Base-by-base conservation (phyloP, 2,113 vertebrate genomes). In the Platysternon megacephalum region DNA sequence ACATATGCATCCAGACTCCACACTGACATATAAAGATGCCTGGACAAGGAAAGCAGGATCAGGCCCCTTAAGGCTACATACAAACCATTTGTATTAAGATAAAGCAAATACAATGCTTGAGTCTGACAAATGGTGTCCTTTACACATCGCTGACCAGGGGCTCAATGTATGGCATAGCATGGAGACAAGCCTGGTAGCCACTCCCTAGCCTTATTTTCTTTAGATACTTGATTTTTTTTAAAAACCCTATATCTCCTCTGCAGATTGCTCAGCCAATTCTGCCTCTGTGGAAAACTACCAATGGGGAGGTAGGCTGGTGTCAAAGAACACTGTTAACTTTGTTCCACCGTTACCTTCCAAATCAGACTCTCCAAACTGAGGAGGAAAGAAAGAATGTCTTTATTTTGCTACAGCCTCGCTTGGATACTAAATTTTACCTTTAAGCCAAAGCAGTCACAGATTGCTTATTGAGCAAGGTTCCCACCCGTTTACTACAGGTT, bases 261-360 rank as follows among this genome's bases (percentile, higher is more conserved):
- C 96, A 95, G 95, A 93, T 85, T 65, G 85, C 93, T 53, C 44
- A 48, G 7, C 87, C 84, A 42, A 58, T 95, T 90, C 92, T 95
- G 94, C 95, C 76, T 87, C 88, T 82, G 96, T 98, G 98, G 98
- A 98, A 98, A 99, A 98, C 95, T 98, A 98, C 97, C 68, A 91
- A 79, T 97, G 90, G 95, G 93, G 94, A 91, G 97, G 97, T 97
- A 96, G 98, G 84, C 72, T 74, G 8, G 87, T 89, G 51, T 92
- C 97, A 21, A 1, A 49, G 81, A 98, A 99, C 98, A 99, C 97
- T 98, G 98, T 96, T 29, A 1, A 79, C 97, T 98, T 98, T 98
- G 98, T 98, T 98, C 97, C 96, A 94, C 16, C 2, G 91, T 96
- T 95, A 98, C 97, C 97, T 98, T 94, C 97, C 95, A 95, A 94